Conservation (phyloP, 1,140 invertebrate genomes). For the Drosophila hydei region DNA sequence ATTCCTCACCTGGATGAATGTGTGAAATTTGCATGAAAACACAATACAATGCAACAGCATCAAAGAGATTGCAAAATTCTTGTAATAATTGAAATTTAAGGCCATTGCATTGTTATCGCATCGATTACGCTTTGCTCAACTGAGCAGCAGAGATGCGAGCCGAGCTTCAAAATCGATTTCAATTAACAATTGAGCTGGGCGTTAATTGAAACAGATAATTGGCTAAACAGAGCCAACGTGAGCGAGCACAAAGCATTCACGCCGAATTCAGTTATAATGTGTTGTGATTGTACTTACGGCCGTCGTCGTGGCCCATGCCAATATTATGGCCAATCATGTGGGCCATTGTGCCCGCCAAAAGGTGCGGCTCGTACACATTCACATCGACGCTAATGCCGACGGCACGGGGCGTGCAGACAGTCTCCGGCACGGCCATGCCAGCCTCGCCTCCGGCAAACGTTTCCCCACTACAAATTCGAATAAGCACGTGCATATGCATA, state of each 20-base stretch:
- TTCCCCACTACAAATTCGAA: constrained; percentile 88
- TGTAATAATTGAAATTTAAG: too few species aligned
- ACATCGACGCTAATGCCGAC: constrained; percentile 96
- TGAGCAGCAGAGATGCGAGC: too few species aligned
- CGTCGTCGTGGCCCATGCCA: constrained; percentile 97
- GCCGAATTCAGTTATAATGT: too few species aligned
- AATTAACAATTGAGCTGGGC: too few species aligned
- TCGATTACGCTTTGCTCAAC: too few species aligned
- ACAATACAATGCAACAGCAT: background rate
- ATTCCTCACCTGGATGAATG: constrained; percentile 86
- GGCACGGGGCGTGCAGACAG: constrained; percentile 94
- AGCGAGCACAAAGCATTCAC: too few species aligned
- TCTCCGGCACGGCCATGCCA: constrained; percentile 95
- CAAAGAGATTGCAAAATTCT: background rate
- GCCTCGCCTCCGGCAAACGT: constrained; percentile 93
- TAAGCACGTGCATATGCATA: constrained; percentile 14
- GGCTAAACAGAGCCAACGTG: too few species aligned
- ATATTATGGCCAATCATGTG: constrained; percentile 99
- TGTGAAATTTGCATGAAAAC: constrained; percentile 2
- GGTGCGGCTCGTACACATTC: constrained; percentile 96
- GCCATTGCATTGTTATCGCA: too few species aligned
- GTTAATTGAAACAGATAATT: too few species aligned
- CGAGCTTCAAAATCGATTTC: too few species aligned
- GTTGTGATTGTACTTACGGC: constrained; percentile 86
- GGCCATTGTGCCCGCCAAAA: constrained; percentile 95